Conservation (phyloP, 2,113 vertebrate genomes). For the Paedocypris sp. region DNA sequence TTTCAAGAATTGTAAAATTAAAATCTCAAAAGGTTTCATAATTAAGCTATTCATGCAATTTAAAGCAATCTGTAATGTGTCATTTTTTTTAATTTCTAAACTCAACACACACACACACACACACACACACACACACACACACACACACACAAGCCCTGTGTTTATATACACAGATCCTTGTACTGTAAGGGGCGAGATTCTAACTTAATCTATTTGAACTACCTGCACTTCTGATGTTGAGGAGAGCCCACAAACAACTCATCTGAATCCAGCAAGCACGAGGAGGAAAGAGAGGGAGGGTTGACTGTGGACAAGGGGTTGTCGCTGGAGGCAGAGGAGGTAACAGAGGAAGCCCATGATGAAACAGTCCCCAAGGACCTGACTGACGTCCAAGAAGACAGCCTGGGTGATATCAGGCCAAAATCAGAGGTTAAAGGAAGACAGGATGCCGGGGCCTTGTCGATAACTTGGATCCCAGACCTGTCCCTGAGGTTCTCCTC, state of each 20-base stretch:
- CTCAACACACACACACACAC: too few species aligned
- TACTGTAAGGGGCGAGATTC: slow-evolving; percentile 24
- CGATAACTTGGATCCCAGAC: slow-evolving; percentile 36
- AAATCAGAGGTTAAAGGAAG: slow-evolving; percentile 48
- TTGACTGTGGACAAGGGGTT: slow-evolving; percentile 61
- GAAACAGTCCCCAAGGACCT: slow-evolving; percentile 33
- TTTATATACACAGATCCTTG: neutral
- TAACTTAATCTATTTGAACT: slow-evolving; percentile 44
- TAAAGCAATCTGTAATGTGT: too few species aligned
- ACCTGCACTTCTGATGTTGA: slow-evolving; percentile 67
- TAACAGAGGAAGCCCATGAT: slow-evolving; percentile 45
- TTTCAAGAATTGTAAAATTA: too few species aligned
- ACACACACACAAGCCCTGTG: neutral
- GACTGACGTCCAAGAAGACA: slow-evolving; percentile 39
- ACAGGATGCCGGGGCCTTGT: slow-evolving; percentile 42
- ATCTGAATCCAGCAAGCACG: slow-evolving; percentile 66
- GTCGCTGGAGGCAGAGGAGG: slow-evolving; percentile 53
- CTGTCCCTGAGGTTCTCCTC: slow-evolving; percentile 38
- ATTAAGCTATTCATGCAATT: too few species aligned
- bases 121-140: too few species aligned
- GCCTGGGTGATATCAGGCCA: slow-evolving; percentile 30
- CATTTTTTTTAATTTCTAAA: too few species aligned
- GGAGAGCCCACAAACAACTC: slow-evolving; percentile 44
- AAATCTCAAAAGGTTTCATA: too few species aligned
- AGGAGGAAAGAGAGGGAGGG: slow-evolving; percentile 44